These are phyloP conservation scores for Patagioenas fasciata DNA, from an alignment of 2,113 vertebrate species.

Conservation along the genomic window DNA sequence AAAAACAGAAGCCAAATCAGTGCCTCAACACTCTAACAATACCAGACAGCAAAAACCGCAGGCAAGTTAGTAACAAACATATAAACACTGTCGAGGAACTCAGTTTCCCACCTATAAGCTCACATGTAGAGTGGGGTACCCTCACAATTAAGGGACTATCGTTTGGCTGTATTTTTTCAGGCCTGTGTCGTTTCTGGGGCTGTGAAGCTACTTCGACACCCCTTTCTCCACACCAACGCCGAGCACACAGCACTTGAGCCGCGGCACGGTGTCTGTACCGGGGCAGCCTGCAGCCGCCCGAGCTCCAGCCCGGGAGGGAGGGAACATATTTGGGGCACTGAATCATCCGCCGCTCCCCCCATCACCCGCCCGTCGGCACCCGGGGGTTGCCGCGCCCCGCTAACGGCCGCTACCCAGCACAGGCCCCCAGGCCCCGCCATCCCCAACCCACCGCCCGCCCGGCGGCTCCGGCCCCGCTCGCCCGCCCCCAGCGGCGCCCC, in stretches of 20 bases:
- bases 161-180: not conserved
- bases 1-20: not conserved
- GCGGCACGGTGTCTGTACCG: accelerated
- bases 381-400: too few species aligned
- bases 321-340: accelerated
- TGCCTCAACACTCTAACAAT: not conserved
- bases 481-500: not conserved
- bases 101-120: accelerated
- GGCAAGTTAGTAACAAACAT: not conserved
- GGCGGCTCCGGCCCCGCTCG: not conserved
- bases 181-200: accelerated
- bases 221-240: not conserved
- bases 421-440: not conserved
- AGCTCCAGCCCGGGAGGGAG: not conserved
- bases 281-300: not conserved
- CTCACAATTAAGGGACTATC: accelerated
- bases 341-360: not conserved
- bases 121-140: accelerated
- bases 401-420: not conserved
- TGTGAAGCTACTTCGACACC: not conserved
- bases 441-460: not conserved
- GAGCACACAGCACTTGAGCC: accelerated
- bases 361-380: not conserved
- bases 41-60: not conserved
- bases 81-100: accelerated